Conservation (phyloP, 2,888 invertebrate genomes). For the Octonoba sinensis region DNA sequence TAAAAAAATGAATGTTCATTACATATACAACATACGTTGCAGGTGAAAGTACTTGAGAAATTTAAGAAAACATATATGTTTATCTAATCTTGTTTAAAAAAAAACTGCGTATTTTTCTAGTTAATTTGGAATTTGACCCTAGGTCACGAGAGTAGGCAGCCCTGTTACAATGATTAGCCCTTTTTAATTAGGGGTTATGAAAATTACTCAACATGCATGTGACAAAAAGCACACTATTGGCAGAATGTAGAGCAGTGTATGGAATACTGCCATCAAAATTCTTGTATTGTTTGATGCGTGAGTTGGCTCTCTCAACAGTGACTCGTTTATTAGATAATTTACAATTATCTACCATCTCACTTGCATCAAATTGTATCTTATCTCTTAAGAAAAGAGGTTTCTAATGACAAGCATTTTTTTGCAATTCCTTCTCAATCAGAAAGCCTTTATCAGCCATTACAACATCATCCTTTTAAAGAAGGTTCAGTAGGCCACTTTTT, state of each 20-base stretch:
- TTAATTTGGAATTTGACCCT: too few relatives aligned
- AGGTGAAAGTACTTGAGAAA: too few relatives aligned
- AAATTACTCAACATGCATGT: too few relatives aligned
- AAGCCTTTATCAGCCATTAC: conserved; percentile 17
- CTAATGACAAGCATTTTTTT: neutral
- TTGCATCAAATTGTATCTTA: neutral
- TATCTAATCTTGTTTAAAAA: too few relatives aligned
- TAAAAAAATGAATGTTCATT: too few relatives aligned
- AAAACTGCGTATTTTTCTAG: too few relatives aligned
- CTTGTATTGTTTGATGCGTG: neutral
- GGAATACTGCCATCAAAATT: neutral
- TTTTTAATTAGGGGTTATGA: too few relatives aligned
- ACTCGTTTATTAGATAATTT: neutral
- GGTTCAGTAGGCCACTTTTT: neutral
- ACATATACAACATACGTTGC: too few relatives aligned
- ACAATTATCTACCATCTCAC: neutral
- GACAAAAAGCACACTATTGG: too few relatives aligned
- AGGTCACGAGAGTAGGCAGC: too few relatives aligned
- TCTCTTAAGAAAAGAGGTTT: neutral
- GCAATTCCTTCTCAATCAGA: neutral
- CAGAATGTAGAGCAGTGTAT: neutral
- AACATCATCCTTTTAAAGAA: conserved; percentile 3
- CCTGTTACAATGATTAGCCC: too few relatives aligned
- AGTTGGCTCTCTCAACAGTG: neutral
- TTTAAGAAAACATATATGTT: too few relatives aligned